phyloP scores from a whole-genome alignment of 2,797 vertebrate species.

The Myiothlypis chrysogaster region DNA sequence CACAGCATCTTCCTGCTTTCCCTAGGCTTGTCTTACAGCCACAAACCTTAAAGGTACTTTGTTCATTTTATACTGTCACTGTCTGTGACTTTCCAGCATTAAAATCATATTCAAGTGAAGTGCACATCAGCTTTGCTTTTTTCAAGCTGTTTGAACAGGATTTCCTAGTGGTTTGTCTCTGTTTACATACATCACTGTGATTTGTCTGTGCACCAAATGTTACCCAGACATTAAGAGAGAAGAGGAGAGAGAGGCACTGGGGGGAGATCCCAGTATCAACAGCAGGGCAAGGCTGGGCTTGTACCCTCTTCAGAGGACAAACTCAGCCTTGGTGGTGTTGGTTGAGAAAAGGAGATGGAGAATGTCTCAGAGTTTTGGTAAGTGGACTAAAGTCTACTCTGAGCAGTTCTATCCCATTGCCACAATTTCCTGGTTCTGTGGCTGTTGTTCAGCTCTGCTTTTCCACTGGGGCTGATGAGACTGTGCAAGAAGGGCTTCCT shows the following conservation, averaged over 20 bases:
- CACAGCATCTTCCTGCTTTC: background rate
- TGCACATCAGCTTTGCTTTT: background rate
- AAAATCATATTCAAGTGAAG: background rate
- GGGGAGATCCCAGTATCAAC: background rate
- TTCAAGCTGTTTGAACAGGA: background rate
- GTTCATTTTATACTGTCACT: constrained; percentile 44
- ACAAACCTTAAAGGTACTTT: constrained; percentile 16
- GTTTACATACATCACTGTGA: background rate
- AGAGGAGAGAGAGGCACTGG: background rate
- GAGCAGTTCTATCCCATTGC: background rate
- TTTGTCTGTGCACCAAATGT: background rate
- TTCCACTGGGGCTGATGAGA: background rate
- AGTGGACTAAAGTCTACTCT: background rate
- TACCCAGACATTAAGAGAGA: constrained; percentile 7
- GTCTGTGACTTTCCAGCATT: background rate
- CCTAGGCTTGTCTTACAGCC: background rate
- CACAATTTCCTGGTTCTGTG: background rate
- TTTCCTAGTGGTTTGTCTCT: constrained; percentile 41
- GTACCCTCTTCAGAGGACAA: background rate
- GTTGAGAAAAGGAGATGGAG: constrained; percentile 10
- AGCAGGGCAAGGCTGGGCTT: background rate
- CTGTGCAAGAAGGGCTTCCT: background rate
- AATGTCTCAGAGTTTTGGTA: background rate
- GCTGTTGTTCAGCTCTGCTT: background rate
- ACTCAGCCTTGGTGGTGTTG: constrained; percentile 7